phyloP scores from a whole-genome alignment of 2,888 invertebrate species.

The Eupithecia tripunctaria region DNA sequence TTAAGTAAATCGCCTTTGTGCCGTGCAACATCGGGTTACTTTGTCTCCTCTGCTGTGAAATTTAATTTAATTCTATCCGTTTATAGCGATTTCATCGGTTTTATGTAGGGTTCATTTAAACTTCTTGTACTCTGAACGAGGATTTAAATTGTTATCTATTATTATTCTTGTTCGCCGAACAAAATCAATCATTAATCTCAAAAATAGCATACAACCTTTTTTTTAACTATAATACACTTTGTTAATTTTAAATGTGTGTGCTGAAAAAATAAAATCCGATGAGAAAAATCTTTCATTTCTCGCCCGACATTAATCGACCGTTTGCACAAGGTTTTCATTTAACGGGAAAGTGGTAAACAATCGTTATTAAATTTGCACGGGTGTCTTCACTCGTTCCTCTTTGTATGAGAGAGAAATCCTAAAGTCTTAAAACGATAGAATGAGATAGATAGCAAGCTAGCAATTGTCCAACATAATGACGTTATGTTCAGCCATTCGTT shows the following conservation, averaged over 20 bases:
- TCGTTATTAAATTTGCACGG: constrained; percentile 83
- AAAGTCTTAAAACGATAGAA: constrained; percentile 62
- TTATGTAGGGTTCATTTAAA: constrained; percentile 38
- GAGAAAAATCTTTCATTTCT: constrained; percentile 53
- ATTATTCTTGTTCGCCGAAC: background rate
- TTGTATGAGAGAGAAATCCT: constrained; percentile 64
- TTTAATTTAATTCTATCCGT: constrained; percentile 42
- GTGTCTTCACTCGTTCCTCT: constrained; percentile 69
- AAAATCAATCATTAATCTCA: no score
- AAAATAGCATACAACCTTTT: background rate
- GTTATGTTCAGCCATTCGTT: constrained; percentile 70
- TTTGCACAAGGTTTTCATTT: constrained; percentile 73
- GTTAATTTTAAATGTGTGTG: background rate
- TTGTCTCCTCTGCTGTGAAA: constrained; percentile 44
- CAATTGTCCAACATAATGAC: constrained; percentile 70
- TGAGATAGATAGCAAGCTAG: constrained; percentile 62
- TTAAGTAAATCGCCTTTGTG: constrained; percentile 69
- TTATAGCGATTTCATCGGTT: constrained; percentile 32
- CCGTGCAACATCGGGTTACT: constrained; percentile 54
- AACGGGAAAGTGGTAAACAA: constrained; percentile 78
- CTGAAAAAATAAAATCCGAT: constrained; percentile 40
- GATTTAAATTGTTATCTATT: constrained; percentile 6
- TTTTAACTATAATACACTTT: no score
- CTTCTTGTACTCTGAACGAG: constrained; percentile 13
- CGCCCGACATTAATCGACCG: constrained; percentile 64